Evolutionary conservation across 1,140 invertebrate genomes (phyloP), one percentile per base, ranked within the genome.

Genomic region (Drosophila lowei): DNA sequence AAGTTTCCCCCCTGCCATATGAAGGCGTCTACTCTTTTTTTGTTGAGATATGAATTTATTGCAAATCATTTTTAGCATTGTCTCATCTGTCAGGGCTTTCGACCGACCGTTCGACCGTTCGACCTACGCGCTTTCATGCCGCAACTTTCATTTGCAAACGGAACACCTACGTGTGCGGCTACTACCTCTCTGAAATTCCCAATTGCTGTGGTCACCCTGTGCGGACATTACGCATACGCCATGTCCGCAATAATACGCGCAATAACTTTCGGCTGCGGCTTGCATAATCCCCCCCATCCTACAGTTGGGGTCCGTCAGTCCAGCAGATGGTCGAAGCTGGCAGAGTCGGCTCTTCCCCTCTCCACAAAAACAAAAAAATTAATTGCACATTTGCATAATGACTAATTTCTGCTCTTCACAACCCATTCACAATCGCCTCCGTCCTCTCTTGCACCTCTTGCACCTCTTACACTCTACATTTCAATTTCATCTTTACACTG

Each of bases 331-430:
- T 48, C 56, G 65, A 77, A 77, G 60, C 72, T 70, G 74, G 76
- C 47, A 58, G 46, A 44, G 55, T 34, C 53, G 11, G 28, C 49
- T 25, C 48, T 28, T 18, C 50, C 13, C 53, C 60, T 21, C 25
- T 7, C 55, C 63, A 28, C 47, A 62, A 25, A 4, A 0, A 25
- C 5, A 25, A 25, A 23, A 25, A 49, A 78, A 88, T 75, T 74
- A 86, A 81, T 81, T 88, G 77, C 65, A 72, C 53, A 83, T 86
- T 86, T 86, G 83, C 83, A 86, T 86, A 86, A 86, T 86, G 70
- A 78, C 61, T 80, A 86, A 86, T 86, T 83, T 85, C 75, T 81
- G 46, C 64, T 43, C 34, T 25, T 47, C 34, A 23, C 60, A 64
- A 62, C 68, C 57, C 44, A 72, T 72, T 54, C 60, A 48, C 42